phyloP scores from a whole-genome alignment of 2,113 vertebrate species.

The Hippocampus guttulatus region DNA sequence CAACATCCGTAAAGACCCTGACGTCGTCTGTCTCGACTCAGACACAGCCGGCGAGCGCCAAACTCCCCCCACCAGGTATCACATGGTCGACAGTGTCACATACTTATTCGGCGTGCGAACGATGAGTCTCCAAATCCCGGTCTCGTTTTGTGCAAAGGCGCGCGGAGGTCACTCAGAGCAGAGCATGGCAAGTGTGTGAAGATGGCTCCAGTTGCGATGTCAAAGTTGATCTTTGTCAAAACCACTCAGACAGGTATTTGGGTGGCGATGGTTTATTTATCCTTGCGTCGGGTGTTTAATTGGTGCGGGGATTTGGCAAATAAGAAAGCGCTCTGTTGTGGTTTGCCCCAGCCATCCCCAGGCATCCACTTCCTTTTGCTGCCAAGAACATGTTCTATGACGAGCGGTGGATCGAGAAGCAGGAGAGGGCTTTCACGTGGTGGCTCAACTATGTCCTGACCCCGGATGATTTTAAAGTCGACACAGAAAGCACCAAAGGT shows the following conservation, averaged over 20 bases:
- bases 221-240: slow-evolving; percentile 81
- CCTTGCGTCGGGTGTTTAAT: neutral
- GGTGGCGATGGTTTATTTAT: neutral
- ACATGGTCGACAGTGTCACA: rapidly evolving
- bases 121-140: neutral
- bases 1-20: slow-evolving; percentile 29
- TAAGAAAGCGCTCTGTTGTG: too few relatives aligned
- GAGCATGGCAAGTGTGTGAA: slow-evolving; percentile 43
- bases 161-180: slow-evolving; percentile 36
- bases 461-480: slow-evolving; percentile 89
- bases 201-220: slow-evolving; percentile 78
- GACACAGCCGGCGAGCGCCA: slow-evolving; percentile 42
- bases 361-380: slow-evolving; percentile 92
- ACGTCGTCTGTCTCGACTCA: slow-evolving; percentile 30
- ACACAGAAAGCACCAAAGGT: slow-evolving; percentile 82
- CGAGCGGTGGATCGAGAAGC: slow-evolving; percentile 94
- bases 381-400: slow-evolving; percentile 98
- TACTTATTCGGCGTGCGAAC: too few relatives aligned
- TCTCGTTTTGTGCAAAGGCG: slow-evolving; percentile 22
- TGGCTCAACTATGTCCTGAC: slow-evolving; percentile 96
- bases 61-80: slow-evolving; percentile 47
- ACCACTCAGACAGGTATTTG: slow-evolving; percentile 78
- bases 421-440: slow-evolving; percentile 89
- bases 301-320: neutral
- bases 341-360: slow-evolving; percentile 78